Conservation (phyloP, 2,888 invertebrate species). For the Copidosoma aretas region DNA sequence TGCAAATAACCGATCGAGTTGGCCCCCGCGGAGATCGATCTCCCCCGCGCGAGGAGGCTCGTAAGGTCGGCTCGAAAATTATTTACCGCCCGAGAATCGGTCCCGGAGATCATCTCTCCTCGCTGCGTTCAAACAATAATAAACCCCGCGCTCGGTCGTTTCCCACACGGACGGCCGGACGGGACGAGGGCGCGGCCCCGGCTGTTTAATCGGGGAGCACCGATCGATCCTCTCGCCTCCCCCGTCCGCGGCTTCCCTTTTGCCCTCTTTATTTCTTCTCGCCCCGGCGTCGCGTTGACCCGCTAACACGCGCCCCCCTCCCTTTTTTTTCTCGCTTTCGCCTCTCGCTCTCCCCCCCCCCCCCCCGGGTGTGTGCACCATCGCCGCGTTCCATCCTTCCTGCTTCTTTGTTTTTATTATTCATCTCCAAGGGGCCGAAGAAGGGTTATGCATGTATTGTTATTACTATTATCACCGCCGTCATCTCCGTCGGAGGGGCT, state of each 20-base stretch:
- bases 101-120: not conserved
- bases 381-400: too few relatives aligned
- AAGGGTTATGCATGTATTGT: slow-evolving; percentile 1
- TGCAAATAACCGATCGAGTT: slow-evolving; percentile 55
- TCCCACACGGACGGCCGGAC: not conserved
- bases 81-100: slow-evolving; percentile 48
- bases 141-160: not conserved
- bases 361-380: not conserved
- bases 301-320: slow-evolving; percentile 33
- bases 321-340: slow-evolving; percentile 35
- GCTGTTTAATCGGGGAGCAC: too few relatives aligned
- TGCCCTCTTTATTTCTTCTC: slow-evolving; percentile 31
- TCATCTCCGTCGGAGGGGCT: not conserved
- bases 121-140: not conserved
- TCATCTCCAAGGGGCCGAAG: too few relatives aligned
- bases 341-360: not conserved
- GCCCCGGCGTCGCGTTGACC: slow-evolving; percentile 32
- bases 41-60: not conserved
- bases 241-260: slow-evolving; percentile 9
- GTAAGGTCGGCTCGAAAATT: slow-evolving; percentile 58
- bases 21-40: slow-evolving; percentile 10
- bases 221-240: slow-evolving; percentile 49
- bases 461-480: slow-evolving; percentile 30
- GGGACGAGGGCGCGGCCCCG: slow-evolving; percentile 41
- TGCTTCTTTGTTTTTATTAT: too few relatives aligned